Conservation (phyloP, 1,140 invertebrate genomes). For the Bombus superbus region DNA sequence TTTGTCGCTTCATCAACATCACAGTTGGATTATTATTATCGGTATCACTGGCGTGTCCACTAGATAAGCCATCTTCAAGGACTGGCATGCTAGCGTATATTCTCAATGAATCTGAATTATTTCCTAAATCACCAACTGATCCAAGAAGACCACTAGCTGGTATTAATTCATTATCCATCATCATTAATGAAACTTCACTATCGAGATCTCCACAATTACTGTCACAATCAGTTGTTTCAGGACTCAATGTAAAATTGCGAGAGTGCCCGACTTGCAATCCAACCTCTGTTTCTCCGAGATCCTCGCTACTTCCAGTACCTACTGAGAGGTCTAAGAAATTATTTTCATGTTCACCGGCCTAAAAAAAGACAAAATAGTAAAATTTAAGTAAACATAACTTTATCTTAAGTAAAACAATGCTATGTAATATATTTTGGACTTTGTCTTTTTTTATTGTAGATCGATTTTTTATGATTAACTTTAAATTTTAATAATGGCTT, state of each 20-base stretch:
- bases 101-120: slow-evolving; percentile 84
- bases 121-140: slow-evolving; percentile 83
- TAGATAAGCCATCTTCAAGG: slow-evolving; percentile 96
- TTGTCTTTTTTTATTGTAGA: not conserved
- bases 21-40: slow-evolving; percentile 92
- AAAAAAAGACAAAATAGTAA: slow-evolving; percentile 52
- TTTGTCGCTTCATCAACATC: slow-evolving; percentile 89
- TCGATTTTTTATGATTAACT: not conserved
- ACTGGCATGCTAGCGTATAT: slow-evolving; percentile 93
- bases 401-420: not conserved
- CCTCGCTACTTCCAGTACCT: slow-evolving; percentile 87
- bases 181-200: slow-evolving; percentile 89
- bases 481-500: not conserved
- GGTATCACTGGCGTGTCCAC: slow-evolving; percentile 95
- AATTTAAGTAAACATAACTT: not conserved
- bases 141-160: slow-evolving; percentile 80
- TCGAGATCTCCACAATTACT: slow-evolving; percentile 93
- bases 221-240: slow-evolving; percentile 97
- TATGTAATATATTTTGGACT: slow-evolving; percentile 9
- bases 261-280: slow-evolving; percentile 86
- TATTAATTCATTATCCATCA: slow-evolving; percentile 87
- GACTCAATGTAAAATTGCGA: slow-evolving; percentile 94
- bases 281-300: slow-evolving; percentile 87
- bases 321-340: slow-evolving; percentile 86
- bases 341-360: slow-evolving; percentile 85